Evolutionary conservation across 2,888 invertebrate species (phyloP), one percentile per base, ranked within the genome.

Genomic region (Tridacna gigas): DNA sequence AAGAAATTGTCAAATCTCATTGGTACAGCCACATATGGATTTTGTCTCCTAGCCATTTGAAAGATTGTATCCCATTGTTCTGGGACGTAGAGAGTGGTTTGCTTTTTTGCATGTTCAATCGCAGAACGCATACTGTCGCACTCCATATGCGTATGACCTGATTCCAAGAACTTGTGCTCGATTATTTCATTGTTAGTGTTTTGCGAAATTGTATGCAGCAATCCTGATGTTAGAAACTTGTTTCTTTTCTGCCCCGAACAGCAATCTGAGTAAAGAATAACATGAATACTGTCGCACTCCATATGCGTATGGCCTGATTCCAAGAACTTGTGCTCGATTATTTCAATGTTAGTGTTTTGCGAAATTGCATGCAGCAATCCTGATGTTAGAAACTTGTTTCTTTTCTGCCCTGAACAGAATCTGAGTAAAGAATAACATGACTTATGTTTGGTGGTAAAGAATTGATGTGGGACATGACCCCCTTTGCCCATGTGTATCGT

Each of bases 371-470:
- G 66, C 80, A 20, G 82, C 20, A 67, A 83, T 83, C 47, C 87
- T 56, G 71, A 84, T 84, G 66, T 87, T 82, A 51, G 71, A 87
- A 22, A 65, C n/a, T n/a, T n/a, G n/a, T n/a, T n/a, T n/a, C n/a
- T n/a, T n/a, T n/a, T n/a, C n/a, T n/a, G n/a, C n/a, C n/a, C n/a
- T n/a, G n/a, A n/a, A n/a, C n/a, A n/a, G n/a, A n/a, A n/a, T n/a
- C n/a, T n/a, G n/a, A n/a, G n/a, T n/a, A n/a, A n/a, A n/a, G n/a
- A n/a, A n/a, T n/a, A n/a, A n/a, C n/a, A n/a, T n/a, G n/a, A n/a
- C n/a, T n/a, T n/a, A n/a, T n/a, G n/a, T n/a, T n/a, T n/a, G n/a
- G n/a, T n/a, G n/a, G n/a, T n/a, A n/a, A n/a, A n/a, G n/a, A n/a
- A n/a, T n/a, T n/a, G n/a, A n/a, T n/a, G n/a, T n/a, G n/a, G n/a